phyloP scores from a whole-genome alignment of 2,888 invertebrate species.

The Dryadula phaetusa region DNA sequence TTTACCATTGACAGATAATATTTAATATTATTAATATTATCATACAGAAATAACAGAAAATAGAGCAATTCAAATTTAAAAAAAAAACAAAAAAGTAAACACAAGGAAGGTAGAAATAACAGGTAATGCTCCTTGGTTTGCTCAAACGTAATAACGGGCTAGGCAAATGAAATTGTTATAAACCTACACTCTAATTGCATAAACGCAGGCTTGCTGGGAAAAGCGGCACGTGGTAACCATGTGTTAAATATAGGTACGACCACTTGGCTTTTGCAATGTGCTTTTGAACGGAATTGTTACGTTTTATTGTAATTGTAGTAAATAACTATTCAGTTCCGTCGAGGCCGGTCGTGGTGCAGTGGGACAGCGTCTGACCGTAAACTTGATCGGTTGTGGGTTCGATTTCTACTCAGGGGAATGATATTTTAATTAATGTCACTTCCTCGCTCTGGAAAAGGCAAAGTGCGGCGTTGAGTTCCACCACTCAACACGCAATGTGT shows the following conservation, averaged over 20 bases:
- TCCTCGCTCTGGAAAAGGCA: too few relatives aligned
- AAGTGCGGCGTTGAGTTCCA: too few relatives aligned
- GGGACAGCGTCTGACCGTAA: too few relatives aligned
- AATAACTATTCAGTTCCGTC: constrained; percentile 1
- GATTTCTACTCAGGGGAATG: too few relatives aligned
- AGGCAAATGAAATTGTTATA: constrained; percentile 69
- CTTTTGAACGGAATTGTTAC: constrained; percentile 14
- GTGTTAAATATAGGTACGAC: constrained; percentile 27
- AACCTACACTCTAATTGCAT: constrained; percentile 58
- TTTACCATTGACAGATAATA: too few relatives aligned
- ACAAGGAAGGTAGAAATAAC: constrained; percentile 17
- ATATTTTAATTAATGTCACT: too few relatives aligned
- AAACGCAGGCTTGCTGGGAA: constrained; percentile 66
- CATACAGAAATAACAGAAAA: neutral
- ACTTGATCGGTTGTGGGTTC: too few relatives aligned
- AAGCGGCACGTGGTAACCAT: constrained; percentile 55
- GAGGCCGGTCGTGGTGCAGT: too few relatives aligned
- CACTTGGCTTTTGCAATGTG: neutral
- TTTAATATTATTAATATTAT: neutral
- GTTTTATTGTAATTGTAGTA: constrained; percentile 1
- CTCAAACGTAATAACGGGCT: constrained; percentile 56
- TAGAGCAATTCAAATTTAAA: constrained; percentile 1
- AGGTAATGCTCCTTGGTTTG: constrained; percentile 44
- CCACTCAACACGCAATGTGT: too few relatives aligned
- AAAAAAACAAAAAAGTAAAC: neutral